Percentiles rank a stretch among this genome's conserved stretches.
These are phyloP conservation scores for Actenoides lindsayi DNA, from an alignment of 2,113 vertebrate genomes.

Conservation along the genomic window DNA sequence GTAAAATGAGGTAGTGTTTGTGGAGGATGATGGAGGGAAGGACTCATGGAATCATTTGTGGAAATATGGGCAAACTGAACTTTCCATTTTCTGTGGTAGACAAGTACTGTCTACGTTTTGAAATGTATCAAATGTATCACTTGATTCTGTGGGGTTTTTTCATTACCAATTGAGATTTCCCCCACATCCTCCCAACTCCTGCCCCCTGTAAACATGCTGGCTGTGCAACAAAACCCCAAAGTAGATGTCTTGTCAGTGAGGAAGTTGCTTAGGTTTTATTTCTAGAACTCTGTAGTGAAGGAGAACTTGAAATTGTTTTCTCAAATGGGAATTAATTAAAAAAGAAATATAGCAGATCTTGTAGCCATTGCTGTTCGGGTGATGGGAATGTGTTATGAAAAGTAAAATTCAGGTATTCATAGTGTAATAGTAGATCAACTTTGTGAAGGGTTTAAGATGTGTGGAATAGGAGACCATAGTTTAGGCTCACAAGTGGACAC, in stretches of 20 bases:
- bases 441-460: neutral
- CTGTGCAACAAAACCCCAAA: neutral
- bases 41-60: neutral
- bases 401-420: neutral
- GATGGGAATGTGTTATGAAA: neutral
- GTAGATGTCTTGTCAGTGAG: neutral
- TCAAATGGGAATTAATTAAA: neutral
- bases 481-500: neutral
- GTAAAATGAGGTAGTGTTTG: neutral
- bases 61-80: neutral
- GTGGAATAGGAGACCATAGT: neutral
- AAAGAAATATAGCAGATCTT: neutral
- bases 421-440: neutral
- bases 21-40: neutral
- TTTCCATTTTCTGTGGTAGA: neutral
- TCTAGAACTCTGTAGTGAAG: neutral
- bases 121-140: neutral
- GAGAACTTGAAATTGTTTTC: neutral
- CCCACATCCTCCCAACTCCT: rapidly evolving
- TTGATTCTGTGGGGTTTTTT: neutral
- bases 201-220: neutral
- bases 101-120: neutral
- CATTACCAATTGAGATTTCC: neutral
- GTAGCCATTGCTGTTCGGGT: neutral
- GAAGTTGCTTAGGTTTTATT: neutral